Conservation (phyloP, 1,140 invertebrate species). For the Drosophila truncata region DNA sequence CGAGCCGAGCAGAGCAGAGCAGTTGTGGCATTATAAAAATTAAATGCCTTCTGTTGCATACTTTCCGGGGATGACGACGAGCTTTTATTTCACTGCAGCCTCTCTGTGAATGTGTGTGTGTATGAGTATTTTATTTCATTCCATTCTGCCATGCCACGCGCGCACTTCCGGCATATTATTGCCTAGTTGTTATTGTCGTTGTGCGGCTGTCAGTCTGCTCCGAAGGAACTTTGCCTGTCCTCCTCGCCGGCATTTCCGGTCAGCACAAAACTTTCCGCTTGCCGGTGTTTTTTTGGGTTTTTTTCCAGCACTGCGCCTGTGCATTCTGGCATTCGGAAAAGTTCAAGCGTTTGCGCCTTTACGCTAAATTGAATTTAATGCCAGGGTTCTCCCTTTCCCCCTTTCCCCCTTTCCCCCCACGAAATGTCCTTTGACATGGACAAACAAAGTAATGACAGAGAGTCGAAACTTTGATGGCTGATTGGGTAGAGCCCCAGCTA, state of each 20-base stretch:
- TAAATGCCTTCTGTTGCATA: constrained; percentile 62
- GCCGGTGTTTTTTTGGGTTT: constrained; percentile 21
- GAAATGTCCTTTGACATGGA: constrained; percentile 58
- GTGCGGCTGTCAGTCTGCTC: constrained; percentile 43
- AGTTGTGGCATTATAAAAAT: constrained; percentile 58
- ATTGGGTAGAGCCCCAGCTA: constrained; percentile 14
- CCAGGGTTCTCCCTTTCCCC: constrained; percentile 7
- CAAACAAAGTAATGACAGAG: constrained; percentile 47
- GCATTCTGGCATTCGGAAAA: constrained; percentile 50
- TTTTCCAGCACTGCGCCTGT: constrained; percentile 28
- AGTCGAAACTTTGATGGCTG: constrained; percentile 45
- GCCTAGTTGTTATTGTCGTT: constrained; percentile 50
- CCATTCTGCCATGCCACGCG: constrained; percentile 64
- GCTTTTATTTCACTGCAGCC: constrained; percentile 49
- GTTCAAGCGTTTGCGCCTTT: constrained; percentile 78
- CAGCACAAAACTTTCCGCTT: constrained; percentile 61
- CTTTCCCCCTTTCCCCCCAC: constrained; percentile 11
- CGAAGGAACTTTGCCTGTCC: constrained; percentile 56
- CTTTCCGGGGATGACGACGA: constrained; percentile 48
- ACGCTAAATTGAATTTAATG: constrained; percentile 83
- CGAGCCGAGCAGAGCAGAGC: constrained; percentile 3
- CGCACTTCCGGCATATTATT: constrained; percentile 78
- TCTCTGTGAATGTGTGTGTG: constrained; percentile 18
- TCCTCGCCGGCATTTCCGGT: constrained; percentile 73
- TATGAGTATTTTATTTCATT: constrained; percentile 57